Base-by-base conservation (phyloP, 2,113 vertebrate species). In the Chrysemys picta region DNA sequence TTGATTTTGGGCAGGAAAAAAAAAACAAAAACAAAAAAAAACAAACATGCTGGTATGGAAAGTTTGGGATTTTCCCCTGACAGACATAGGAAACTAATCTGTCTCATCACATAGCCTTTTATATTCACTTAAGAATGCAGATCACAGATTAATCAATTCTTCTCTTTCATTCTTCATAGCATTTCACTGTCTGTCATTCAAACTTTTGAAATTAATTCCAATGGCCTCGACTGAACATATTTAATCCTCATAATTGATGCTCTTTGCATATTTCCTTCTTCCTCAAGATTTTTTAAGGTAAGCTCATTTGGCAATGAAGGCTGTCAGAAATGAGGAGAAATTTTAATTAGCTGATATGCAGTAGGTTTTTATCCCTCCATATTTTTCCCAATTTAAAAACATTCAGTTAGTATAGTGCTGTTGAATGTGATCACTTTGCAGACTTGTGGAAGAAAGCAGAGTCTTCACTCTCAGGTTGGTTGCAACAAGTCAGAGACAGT, bases 191-290 rank as follows among this genome's bases (percentile, higher is more conserved):
- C 88, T 90, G 35, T 91, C 42, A 50, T 93, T 93, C 95, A 92
- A 96, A 45, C 3, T 80, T 91, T 49, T 94, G 52, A 95, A 92
- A 94, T 91, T 38, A 93, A 89, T 94, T 94, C 35, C 16, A 22
- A 0, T 83, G 27, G 22, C 75, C 79, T 95, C 56, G 3, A 8
- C 52, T 95, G 69, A 87, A 50, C 72, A 85, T 94, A 90, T 85
- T 85, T 96, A 82, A 89, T 91, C 82, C 52, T 85, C 49, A 59
- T 80, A 59, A 75, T 16, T 62, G 35, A 90, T 85, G 29, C 4
- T n/a, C 22, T 91, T 82, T 92, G 47, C n/a, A 52, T 38, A 54
- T 82, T 95, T 94, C 83, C 35, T 65, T 93, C 93, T 45, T 90
- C 14, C 78, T 93, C 17, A 80, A 72, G 29, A 35, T 8, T 96